Evolutionary conservation across 2,797 vertebrate genomes (phyloP), one percentile per base, ranked within the genome.

Genomic region (Antennarius maculatus): DNA sequence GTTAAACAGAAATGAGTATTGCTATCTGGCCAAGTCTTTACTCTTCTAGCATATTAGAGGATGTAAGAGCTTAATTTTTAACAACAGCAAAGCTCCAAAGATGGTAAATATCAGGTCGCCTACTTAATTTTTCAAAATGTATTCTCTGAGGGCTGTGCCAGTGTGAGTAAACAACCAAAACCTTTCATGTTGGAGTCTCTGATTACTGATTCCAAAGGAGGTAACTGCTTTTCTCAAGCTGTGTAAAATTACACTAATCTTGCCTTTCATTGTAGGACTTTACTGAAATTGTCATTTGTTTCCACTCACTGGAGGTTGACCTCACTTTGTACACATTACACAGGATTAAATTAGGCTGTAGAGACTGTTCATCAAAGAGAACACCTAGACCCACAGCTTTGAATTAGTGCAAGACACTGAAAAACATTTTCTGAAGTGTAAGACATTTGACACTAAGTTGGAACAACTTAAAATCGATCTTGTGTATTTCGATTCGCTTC

Each of bases 401-500:
- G 48, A 53, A 34, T n/a, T 43, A 46, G 34, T 65, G 34, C 11
- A 1, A 41, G 41, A 13, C 11, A 18, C 28, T 57, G 16, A 12
- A 66, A 68, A 6, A 4, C 7, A 23, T 31, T 49, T 28, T 37
- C 39, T 3, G 11, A 50, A 54, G 63, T 45, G 31, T 43, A 58
- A 49, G 11, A 0, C 52, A 23, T 74, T 59, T 56, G 14, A 76
- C 86, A 79, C 18, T 80, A 77, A 82, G 82, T 83, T 84, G 79
- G 1, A 57, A 45, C 71, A 82, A 64, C 62, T 73, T 59, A 34
- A 46, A 74, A 31, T 52, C 69, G 61, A 18, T 72, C 65, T 78
- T 69, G 41, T 75, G 34, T 82, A 29, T 69, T 66, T 65, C 70
- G 79, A 82, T 82, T 54, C 74, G 64, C 58, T 63, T 4, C 9